phyloP scores from a whole-genome alignment of 2,888 invertebrate species.

The Monopis laevigella region DNA sequence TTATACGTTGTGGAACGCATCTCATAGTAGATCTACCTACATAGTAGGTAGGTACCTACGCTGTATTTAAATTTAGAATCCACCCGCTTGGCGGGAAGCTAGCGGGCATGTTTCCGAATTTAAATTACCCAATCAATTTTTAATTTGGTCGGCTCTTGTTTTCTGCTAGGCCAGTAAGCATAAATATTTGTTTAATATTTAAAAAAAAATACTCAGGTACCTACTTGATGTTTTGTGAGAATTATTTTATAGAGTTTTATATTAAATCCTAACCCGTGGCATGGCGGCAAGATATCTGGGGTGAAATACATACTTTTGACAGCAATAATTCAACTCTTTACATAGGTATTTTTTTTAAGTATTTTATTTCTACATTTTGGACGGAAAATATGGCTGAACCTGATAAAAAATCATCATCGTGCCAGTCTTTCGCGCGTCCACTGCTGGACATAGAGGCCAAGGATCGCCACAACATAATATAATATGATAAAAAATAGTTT shows the following conservation, averaged over 20 bases:
- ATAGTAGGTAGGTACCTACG: not conserved
- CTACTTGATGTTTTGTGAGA: no score
- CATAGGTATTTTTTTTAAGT: not conserved
- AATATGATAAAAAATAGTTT: no score
- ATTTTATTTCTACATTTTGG: not conserved
- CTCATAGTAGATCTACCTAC: slow-evolving; percentile 7
- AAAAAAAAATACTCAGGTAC: no score
- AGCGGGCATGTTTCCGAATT: slow-evolving; percentile 49
- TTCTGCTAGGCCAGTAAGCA: no score
- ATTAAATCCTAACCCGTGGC: not conserved
- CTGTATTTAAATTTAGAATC: slow-evolving; percentile 28
- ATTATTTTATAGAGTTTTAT: not conserved
- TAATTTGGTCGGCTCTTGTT: slow-evolving; percentile 45
- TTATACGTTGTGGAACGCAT: slow-evolving; percentile 16
- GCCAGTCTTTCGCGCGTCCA: no score
- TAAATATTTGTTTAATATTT: no score
- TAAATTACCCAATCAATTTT: slow-evolving; percentile 56
- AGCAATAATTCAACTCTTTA: no score
- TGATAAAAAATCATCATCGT: not conserved
- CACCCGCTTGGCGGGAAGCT: slow-evolving; percentile 31
- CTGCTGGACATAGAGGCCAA: no score
- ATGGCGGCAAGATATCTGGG: no score
- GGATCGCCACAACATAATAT: no score
- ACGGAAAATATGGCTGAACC: not conserved
- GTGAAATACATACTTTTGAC: no score